Percentiles rank a stretch among this genome's conserved stretches.
Conservation (phyloP, 2,113 vertebrate genomes). For the Xyliphius kryptos region DNA sequence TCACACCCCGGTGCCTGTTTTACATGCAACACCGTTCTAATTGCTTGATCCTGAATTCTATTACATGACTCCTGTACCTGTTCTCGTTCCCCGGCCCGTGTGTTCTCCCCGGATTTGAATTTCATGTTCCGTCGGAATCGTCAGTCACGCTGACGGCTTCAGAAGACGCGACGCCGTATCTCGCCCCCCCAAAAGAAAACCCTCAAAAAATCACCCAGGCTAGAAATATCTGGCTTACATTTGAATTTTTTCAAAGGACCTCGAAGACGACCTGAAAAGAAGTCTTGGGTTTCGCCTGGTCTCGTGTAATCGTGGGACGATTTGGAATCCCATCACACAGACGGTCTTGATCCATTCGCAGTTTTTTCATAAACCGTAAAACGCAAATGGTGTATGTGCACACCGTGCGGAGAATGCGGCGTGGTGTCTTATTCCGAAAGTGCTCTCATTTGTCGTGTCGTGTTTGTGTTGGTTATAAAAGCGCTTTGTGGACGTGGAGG, state of each 20-base stretch:
- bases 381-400: conserved; percentile 4
- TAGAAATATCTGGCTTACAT: no score
- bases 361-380: conserved; percentile 3
- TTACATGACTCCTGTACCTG: conserved; percentile 57
- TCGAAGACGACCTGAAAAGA: background rate
- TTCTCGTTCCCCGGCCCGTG: conserved; percentile 43
- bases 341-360: background rate
- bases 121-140: conserved; percentile 56
- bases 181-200: no score
- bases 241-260: conserved; percentile 11
- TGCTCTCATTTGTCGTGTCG: background rate
- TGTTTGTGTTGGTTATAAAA: conserved; percentile 1
- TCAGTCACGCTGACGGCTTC: conserved; percentile 59
- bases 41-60: conserved; percentile 56
- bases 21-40: conserved; percentile 59
- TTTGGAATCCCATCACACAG: conserved; percentile 21
- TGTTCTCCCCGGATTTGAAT: conserved; percentile 54
- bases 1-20: conserved; percentile 23
- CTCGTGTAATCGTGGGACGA: background rate
- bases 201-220: background rate
- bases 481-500: background rate
- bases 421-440: conserved; percentile 1
- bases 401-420: conserved; percentile 2
- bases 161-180: background rate
- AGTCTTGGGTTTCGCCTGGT: conserved; percentile 8